A percentile compares a stretch with the other conserved stretches of the same genome.
These are phyloP conservation scores for Leptodactylus fuscus DNA, from an alignment of 2,113 vertebrate genomes.

Conservation along the genomic window DNA sequence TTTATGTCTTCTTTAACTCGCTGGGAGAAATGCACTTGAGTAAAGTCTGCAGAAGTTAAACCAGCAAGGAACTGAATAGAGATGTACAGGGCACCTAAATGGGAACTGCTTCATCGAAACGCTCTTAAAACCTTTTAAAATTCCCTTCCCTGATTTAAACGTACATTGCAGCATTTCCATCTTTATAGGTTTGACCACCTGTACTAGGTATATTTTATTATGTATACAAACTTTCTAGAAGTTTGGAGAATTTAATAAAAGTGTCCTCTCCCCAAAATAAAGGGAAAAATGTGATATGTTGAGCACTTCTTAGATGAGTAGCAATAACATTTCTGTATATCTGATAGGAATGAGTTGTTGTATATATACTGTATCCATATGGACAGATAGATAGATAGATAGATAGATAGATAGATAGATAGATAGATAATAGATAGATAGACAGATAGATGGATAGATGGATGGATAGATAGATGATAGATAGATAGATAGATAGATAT, in stretches of 20 bases:
- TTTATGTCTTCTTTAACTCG: slow-evolving; percentile 51
- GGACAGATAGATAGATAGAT: too few relatives aligned
- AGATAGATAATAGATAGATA: too few relatives aligned
- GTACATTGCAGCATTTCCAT: slow-evolving; percentile 49
- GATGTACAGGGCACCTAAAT: slow-evolving; percentile 26
- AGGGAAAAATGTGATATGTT: not conserved
- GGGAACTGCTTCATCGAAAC: slow-evolving; percentile 42
- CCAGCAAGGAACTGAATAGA: slow-evolving; percentile 29
- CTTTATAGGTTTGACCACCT: slow-evolving; percentile 47
- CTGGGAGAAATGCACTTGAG: slow-evolving; percentile 32
- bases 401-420: too few relatives aligned
- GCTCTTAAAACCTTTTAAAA: slow-evolving; percentile 37
- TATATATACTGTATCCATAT: not conserved
- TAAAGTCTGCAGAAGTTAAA: slow-evolving; percentile 46
- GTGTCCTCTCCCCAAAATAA: not conserved
- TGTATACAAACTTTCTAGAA: slow-evolving; percentile 27
- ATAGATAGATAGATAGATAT: not conserved
- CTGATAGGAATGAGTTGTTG: not conserved
- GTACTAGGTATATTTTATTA: slow-evolving; percentile 6
- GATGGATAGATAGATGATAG: too few relatives aligned
- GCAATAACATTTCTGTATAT: not conserved
- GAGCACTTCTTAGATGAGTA: not conserved
- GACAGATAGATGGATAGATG: too few relatives aligned
- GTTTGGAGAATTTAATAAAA: slow-evolving; percentile 9
- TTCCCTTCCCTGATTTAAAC: slow-evolving; percentile 29